Evolutionary conservation across 2,797 vertebrate genomes (phyloP).

Genomic region (Centropyge bicolor): DNA sequence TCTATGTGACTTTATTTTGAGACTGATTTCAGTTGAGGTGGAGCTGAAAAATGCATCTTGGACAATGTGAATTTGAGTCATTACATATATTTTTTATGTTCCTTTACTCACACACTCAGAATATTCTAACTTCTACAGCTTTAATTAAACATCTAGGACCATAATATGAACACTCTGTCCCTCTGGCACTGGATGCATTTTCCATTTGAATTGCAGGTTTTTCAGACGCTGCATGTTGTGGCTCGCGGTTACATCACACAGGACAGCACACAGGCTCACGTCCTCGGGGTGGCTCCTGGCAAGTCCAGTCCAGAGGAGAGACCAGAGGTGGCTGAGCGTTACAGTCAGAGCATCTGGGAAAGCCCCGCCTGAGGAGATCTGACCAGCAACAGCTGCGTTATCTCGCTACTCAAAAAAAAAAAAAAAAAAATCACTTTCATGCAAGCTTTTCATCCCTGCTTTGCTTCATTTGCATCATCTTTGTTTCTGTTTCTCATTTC

Average conservation of each 20-base stretch:
- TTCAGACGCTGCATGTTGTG: neutral
- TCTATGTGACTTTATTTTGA: neutral
- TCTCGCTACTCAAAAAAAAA: neutral
- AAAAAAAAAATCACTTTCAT: neutral
- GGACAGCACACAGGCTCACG: neutral
- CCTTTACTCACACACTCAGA: neutral
- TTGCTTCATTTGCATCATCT: neutral
- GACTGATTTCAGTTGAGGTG: neutral
- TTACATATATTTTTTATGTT: neutral
- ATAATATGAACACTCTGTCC: neutral
- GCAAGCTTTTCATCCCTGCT: neutral
- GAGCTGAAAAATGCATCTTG: too few species aligned
- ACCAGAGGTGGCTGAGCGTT: constrained; percentile 25
- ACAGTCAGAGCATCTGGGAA: constrained; percentile 12
- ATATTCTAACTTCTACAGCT: neutral
- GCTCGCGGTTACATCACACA: constrained; percentile 13
- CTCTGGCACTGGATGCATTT: neutral
- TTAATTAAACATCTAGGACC: neutral
- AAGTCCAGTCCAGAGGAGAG: constrained; percentile 32
- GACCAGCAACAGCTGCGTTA: constrained; percentile 8
- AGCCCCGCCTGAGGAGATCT: constrained; percentile 17
- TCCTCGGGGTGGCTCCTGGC: constrained; percentile 38
- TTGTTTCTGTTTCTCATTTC: too few species aligned
- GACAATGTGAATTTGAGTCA: neutral
- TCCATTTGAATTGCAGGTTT: neutral